These are phyloP conservation scores for Hypsopygia costalis DNA, from an alignment of 2,888 invertebrate genomes.

Conservation along the genomic window DNA sequence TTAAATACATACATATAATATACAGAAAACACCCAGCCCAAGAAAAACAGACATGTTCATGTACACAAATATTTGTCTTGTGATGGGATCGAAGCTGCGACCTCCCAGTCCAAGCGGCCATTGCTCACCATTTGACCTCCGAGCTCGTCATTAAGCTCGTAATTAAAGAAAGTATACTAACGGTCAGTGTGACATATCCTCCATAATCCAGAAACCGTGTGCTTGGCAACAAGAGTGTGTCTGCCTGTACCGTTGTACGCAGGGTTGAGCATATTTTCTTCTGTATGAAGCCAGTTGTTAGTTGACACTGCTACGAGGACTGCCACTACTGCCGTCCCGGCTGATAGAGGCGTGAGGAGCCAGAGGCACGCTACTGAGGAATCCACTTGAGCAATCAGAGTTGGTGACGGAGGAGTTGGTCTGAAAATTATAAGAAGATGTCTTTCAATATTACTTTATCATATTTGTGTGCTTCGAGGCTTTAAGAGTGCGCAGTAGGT, in stretches of 20 bases:
- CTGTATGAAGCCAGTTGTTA: conserved; percentile 92
- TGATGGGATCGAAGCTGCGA: no score
- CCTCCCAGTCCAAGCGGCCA: no score
- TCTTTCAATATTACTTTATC: not conserved
- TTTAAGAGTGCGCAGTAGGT: no score
- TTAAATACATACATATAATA: no score
- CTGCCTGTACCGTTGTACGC: conserved; percentile 88
- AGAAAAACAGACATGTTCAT: no score
- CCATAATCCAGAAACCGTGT: conserved; percentile 91
- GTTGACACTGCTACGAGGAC: conserved; percentile 88
- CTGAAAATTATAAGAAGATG: conserved; percentile 37
- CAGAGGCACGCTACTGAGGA: conserved; percentile 82
- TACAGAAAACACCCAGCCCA: no score
- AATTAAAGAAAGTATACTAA: conserved; percentile 77
- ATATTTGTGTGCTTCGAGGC: no score
- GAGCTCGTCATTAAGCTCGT: no score
- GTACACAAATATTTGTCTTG: no score
- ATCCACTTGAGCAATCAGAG: conserved; percentile 74
- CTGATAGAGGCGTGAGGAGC: conserved; percentile 83
- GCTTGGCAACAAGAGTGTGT: conserved; percentile 84
- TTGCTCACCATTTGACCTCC: no score
- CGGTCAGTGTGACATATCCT: conserved; percentile 89
- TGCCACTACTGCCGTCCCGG: conserved; percentile 85
- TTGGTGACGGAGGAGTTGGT: conserved; percentile 69
- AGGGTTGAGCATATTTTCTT: conserved; percentile 90